Percentiles rank a stretch among this genome's conserved stretches.
Conservation (phyloP, 1,140 invertebrate species). For the Cyrtorhinus lividipennis region DNA sequence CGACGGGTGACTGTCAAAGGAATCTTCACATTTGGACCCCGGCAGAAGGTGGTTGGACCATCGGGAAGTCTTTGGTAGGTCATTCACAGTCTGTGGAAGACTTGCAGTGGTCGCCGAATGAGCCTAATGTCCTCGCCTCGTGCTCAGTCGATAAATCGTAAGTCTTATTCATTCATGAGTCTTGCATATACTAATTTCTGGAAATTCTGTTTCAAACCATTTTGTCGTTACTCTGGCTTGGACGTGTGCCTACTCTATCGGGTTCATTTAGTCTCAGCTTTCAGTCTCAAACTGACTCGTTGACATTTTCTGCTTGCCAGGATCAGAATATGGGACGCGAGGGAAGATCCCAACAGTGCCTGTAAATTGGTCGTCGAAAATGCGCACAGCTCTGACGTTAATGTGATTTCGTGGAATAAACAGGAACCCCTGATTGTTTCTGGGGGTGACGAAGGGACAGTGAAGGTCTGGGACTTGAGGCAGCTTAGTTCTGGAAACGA, state of each 20-base stretch:
- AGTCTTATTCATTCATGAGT: slow-evolving; percentile 15
- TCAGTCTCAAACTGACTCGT: too few species aligned
- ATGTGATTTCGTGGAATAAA: slow-evolving; percentile 95
- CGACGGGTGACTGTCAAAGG: slow-evolving; percentile 78
- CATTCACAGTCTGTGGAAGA: slow-evolving; percentile 94
- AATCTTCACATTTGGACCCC: slow-evolving; percentile 90
- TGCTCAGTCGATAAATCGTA: slow-evolving; percentile 85
- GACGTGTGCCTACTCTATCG: too few species aligned
- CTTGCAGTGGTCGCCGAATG: slow-evolving; percentile 96
- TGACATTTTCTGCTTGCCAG: too few species aligned
- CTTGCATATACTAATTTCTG: background rate
- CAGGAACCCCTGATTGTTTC: slow-evolving; percentile 81
- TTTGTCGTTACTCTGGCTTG: too few species aligned
- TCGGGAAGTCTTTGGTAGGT: slow-evolving; percentile 71
- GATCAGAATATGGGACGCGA: slow-evolving; percentile 80
- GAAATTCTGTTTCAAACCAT: background rate
- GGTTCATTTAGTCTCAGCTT: too few species aligned
- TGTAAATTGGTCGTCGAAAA: slow-evolving; percentile 80
- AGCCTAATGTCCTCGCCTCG: slow-evolving; percentile 81
- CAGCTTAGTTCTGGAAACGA: slow-evolving; percentile 52
- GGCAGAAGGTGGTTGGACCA: slow-evolving; percentile 59
- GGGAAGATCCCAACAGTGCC: slow-evolving; percentile 68
- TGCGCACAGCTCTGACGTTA: slow-evolving; percentile 85
- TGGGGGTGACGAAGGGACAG: slow-evolving; percentile 88
- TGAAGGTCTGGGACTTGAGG: slow-evolving; percentile 93